phyloP scores from a whole-genome alignment of 2,113 vertebrate genomes.

The Elephas maximus region DNA sequence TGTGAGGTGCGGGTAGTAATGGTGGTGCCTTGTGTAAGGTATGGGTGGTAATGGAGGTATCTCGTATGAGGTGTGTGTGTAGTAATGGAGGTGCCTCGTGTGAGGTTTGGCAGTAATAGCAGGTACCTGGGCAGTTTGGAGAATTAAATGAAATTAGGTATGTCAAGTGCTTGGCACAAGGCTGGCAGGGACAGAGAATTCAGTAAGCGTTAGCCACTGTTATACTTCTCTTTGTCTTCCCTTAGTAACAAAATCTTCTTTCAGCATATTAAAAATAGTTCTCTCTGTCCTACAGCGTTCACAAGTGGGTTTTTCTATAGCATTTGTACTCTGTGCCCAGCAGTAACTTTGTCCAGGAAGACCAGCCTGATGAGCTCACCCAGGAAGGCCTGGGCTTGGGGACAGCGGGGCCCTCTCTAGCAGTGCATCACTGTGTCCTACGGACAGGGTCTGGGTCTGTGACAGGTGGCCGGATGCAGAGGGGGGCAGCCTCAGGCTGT shows the following conservation, averaged over 20 bases:
- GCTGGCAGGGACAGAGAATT: constrained; percentile 1
- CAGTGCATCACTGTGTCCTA: neutral
- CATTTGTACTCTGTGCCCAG: neutral
- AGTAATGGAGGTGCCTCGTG: neutral
- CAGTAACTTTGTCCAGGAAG: neutral
- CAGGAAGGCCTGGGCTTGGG: neutral
- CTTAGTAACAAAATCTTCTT: constrained; percentile 40
- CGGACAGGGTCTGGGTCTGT: neutral
- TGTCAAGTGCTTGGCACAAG: neutral
- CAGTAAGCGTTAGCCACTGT: constrained; percentile 12
- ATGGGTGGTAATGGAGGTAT: neutral
- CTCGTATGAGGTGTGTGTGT: neutral
- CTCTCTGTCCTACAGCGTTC: neutral
- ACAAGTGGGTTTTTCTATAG: neutral
- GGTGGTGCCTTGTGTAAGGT: neutral
- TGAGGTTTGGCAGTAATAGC: neutral
- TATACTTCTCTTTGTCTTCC: neutral
- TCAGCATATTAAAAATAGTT: neutral
- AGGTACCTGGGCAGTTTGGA: neutral
- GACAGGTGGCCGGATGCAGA: neutral
- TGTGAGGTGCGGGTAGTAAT: neutral
- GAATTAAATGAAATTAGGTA: constrained; percentile 55
- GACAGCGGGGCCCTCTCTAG: neutral
- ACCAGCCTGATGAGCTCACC: neutral
- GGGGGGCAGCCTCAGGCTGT: neutral